Evolutionary conservation across 2,888 invertebrate genomes (phyloP).

Genomic region (Ypsolopha scabrella): DNA sequence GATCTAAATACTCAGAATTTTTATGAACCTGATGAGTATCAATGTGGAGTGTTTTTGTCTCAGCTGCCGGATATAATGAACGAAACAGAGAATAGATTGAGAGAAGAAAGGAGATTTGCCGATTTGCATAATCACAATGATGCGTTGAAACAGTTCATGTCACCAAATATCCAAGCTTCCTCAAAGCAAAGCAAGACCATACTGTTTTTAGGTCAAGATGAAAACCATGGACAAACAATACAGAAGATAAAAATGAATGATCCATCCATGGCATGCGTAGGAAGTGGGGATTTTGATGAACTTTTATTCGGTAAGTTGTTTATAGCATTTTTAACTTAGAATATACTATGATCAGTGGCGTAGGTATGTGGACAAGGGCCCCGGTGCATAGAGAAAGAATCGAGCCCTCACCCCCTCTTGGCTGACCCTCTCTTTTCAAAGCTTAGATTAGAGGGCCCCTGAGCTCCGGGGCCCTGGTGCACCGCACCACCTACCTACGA

Average conservation of each 20-base stretch:
- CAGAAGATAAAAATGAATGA: constrained; percentile 52
- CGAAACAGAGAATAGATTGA: constrained; percentile 29
- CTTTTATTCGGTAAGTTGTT: constrained; percentile 26
- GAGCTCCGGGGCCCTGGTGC: too few species aligned
- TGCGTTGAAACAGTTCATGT: constrained; percentile 54
- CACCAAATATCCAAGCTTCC: constrained; percentile 37
- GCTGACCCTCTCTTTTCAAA: too few species aligned
- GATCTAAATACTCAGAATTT: constrained; percentile 16
- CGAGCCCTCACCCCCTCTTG: too few species aligned
- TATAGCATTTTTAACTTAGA: too few species aligned
- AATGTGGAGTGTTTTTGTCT: constrained; percentile 43
- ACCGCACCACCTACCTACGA: too few species aligned
- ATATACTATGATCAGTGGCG: background rate
- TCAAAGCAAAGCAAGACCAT: constrained; percentile 52
- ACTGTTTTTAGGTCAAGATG: constrained; percentile 42
- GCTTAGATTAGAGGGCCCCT: too few species aligned
- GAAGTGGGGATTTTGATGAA: constrained; percentile 23
- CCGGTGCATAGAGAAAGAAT: too few species aligned
- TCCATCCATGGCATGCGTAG: constrained; percentile 32
- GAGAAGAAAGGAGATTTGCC: constrained; percentile 30
- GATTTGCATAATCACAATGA: constrained; percentile 34
- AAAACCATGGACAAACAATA: constrained; percentile 45
- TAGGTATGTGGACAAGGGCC: too few species aligned
- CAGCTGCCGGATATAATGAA: constrained; percentile 39
- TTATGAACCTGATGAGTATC: constrained; percentile 43